phyloP scores from a whole-genome alignment of 2,113 vertebrate species.

The Vulpes lagopus region DNA sequence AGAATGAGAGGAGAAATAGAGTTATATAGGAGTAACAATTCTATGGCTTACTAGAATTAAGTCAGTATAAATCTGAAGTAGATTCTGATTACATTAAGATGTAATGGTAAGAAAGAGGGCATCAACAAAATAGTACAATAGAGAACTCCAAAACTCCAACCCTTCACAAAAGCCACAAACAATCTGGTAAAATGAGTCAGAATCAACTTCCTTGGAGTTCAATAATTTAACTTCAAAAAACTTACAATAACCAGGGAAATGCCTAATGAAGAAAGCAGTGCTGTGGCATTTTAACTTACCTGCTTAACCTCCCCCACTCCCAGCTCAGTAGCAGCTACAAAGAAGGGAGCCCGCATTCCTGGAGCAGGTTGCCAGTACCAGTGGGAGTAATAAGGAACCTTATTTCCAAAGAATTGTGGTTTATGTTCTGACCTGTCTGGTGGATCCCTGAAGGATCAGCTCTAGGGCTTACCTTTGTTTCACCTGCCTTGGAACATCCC shows the following conservation, averaged over 20 bases:
- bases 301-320: not conserved
- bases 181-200: conserved; percentile 22
- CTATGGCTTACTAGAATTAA: not conserved
- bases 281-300: not conserved
- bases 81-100: not conserved
- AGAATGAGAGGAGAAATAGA: not conserved
- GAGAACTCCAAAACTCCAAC: not conserved
- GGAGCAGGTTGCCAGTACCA: not conserved
- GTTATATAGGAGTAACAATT: not conserved
- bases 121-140: not conserved
- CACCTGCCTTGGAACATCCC: not conserved
- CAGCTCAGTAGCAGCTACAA: not conserved
- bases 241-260: not conserved
- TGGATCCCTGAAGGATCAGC: not conserved
- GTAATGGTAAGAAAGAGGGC: not conserved
- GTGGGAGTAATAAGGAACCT: not conserved
- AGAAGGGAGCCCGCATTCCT: not conserved
- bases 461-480: not conserved
- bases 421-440: not conserved
- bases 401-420: not conserved
- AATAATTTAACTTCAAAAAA: not conserved
- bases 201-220: not conserved
- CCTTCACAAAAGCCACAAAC: not conserved
- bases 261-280: not conserved
- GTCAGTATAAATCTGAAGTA: not conserved